Evolutionary conservation across 1,140 invertebrate genomes (phyloP).

Genomic region (Hycleus phaleratus): DNA sequence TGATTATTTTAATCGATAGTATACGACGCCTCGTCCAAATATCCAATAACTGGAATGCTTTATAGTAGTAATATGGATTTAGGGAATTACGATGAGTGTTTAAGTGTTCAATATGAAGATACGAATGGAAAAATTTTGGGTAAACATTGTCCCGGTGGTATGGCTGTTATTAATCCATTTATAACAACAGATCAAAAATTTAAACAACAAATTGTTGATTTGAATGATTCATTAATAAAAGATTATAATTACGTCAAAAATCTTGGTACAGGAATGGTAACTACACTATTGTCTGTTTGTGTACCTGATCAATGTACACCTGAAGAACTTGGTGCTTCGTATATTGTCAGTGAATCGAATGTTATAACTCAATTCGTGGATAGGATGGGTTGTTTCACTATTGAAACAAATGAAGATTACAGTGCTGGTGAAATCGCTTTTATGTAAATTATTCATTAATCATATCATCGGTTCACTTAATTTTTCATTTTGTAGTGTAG

Average conservation of each 20-base stretch:
- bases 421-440: not conserved
- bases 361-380: not conserved
- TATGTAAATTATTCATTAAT: not conserved
- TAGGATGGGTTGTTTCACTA: not conserved
- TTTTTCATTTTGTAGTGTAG: not conserved
- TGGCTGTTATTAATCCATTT: not conserved
- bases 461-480: not conserved
- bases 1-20: not conserved
- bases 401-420: constrained; percentile 1
- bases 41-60: not conserved
- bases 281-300: not conserved
- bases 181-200: not conserved
- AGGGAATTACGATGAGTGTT: constrained; percentile 3
- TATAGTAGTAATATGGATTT: constrained; percentile 5
- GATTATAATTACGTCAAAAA: not conserved
- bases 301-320: constrained; percentile 6
- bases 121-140: not conserved
- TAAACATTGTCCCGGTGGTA: not conserved
- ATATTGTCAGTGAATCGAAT: not conserved
- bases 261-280: not conserved
- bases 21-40: constrained; percentile 6
- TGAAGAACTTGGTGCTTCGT: not conserved
- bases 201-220: not conserved
- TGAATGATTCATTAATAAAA: not conserved
- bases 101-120: not conserved